Conservation (phyloP, 92 coral and sea anemone genomes). For the Galaxea fascicularis region DNA sequence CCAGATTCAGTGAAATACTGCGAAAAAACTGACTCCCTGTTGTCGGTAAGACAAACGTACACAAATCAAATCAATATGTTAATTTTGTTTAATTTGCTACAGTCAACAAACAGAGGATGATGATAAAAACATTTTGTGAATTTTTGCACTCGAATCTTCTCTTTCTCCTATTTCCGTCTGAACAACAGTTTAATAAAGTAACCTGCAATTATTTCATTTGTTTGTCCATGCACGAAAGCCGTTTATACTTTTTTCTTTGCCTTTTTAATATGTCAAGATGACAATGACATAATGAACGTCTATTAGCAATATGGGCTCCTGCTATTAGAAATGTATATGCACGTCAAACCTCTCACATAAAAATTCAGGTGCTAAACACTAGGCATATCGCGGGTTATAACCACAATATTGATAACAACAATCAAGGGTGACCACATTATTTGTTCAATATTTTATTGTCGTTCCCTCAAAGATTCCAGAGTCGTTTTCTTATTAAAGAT, state of each 20-base stretch:
- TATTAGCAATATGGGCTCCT: too few species aligned
- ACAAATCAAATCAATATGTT: background rate
- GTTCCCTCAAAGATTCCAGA: background rate
- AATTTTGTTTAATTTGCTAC: background rate
- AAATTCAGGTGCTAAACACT: conserved; percentile 4
- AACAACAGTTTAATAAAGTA: too few species aligned
- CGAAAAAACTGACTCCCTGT: background rate
- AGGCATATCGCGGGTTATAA: background rate
- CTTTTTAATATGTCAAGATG: background rate
- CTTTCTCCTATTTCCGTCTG: too few species aligned
- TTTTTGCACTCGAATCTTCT: too few species aligned
- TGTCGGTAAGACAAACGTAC: background rate
- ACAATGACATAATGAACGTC: background rate
- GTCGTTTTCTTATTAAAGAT: conserved; percentile 1
- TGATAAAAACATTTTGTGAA: too few species aligned
- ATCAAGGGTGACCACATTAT: background rate
- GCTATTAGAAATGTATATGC: background rate
- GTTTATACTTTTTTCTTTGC: background rate
- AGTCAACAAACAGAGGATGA: background rate
- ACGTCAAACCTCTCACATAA: background rate
- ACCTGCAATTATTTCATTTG: background rate
- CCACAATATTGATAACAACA: conserved; percentile 14
- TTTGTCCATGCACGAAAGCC: background rate
- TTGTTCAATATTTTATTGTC: conserved; percentile 10
- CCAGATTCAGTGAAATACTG: too few species aligned